phyloP scores from a whole-genome alignment of 1,140 invertebrate genomes.

The Aphelenchoides avenae region DNA sequence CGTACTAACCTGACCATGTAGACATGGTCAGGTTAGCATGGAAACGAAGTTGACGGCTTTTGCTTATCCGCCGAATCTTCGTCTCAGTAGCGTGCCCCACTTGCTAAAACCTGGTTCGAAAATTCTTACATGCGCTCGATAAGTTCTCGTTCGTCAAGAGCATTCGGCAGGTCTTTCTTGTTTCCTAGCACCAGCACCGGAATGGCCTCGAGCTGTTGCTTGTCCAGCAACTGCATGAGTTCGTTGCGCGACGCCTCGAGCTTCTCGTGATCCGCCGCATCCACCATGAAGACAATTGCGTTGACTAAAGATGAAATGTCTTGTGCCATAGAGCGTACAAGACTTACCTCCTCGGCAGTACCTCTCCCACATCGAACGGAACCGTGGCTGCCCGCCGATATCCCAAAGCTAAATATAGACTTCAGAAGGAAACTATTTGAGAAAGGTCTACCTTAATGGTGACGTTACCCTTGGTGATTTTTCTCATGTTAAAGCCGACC shows the following conservation, averaged over 20 bases:
- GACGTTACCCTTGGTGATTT: conserved; percentile 99
- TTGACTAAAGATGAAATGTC: no score
- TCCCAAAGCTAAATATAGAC: conserved; percentile 77
- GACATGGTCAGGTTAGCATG: no score
- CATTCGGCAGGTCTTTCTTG: conserved; percentile 91
- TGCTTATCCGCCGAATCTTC: no score
- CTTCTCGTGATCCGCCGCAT: conserved; percentile 96
- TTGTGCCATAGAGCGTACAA: no score
- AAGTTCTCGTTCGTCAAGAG: conserved; percentile 93
- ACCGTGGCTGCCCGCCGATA: conserved; percentile 96
- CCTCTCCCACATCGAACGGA: conserved; percentile 99
- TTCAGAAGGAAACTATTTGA: conserved; percentile 5
- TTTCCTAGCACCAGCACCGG: conserved; percentile 97
- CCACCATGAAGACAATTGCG: conserved; percentile 99
- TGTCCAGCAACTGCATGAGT: conserved; percentile 91
- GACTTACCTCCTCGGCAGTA: conserved; percentile 96
- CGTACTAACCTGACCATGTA: no score
- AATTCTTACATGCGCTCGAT: conserved; percentile 99
- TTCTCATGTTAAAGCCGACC: conserved; percentile 99
- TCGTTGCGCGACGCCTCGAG: conserved; percentile 96
- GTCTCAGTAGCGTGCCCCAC: no score
- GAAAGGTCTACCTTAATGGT: conserved; percentile 76
- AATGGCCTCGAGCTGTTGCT: conserved; percentile 92
- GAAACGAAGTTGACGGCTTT: no score
- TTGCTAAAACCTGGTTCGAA: no score